phyloP scores from a whole-genome alignment of 2,888 invertebrate genomes.

The Ornithoptera priamus region DNA sequence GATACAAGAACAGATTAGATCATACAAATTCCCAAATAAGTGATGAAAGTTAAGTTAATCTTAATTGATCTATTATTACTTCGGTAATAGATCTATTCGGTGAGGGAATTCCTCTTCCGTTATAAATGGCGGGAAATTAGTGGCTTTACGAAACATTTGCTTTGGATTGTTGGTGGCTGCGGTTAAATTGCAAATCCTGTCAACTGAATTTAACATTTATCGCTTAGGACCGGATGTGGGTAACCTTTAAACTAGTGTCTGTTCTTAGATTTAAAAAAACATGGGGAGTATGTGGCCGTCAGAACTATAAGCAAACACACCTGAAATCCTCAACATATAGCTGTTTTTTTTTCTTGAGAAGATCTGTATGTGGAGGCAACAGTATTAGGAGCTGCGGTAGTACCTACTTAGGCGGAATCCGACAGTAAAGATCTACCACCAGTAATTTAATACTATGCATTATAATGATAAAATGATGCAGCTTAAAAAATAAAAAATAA shows the following conservation, averaged over 20 bases:
- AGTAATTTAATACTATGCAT: not conserved
- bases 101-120: not conserved
- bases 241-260: not conserved
- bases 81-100: not conserved
- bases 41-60: not conserved
- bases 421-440: too few relatives aligned
- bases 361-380: too few relatives aligned
- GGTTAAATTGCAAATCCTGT: constrained; percentile 3
- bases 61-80: constrained; percentile 1
- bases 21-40: not conserved
- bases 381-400: too few relatives aligned
- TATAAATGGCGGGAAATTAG: constrained; percentile 4
- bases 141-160: constrained; percentile 12
- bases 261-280: not conserved
- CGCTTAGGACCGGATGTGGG: not conserved
- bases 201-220: constrained; percentile 6
- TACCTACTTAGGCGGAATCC: too few relatives aligned
- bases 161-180: constrained; percentile 4
- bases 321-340: too few relatives aligned
- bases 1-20: too few relatives aligned
- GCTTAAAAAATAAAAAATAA: not conserved
- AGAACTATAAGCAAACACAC: too few relatives aligned
- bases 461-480: not conserved
- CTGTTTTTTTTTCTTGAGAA: too few relatives aligned
- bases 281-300: too few relatives aligned